A percentile compares a stretch with the other conserved stretches of the same genome.
Evolutionary conservation across 2,888 invertebrate species (phyloP).

Genomic region (Sthenelais limicola): DNA sequence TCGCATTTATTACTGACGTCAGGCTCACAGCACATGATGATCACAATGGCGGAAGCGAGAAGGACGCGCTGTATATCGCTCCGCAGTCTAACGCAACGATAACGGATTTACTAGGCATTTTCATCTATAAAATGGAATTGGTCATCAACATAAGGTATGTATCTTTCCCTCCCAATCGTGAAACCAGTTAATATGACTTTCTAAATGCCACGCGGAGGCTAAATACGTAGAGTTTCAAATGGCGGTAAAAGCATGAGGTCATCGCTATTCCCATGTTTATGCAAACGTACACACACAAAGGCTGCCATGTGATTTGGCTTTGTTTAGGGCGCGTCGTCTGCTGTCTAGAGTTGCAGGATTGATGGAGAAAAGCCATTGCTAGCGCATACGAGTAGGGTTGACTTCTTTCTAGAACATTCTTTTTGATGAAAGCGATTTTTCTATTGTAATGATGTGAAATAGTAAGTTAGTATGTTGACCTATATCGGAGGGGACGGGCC

Average conservation of each 20-base stretch:
- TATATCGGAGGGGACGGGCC: too few species aligned
- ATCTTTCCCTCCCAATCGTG: background rate
- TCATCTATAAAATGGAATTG: constrained; percentile 4
- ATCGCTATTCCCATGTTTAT: constrained; percentile 39
- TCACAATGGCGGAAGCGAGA: constrained; percentile 37
- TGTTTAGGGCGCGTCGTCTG: constrained; percentile 33
- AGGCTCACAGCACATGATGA: constrained; percentile 27
- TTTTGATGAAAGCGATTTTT: too few species aligned
- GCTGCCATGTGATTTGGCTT: constrained; percentile 39
- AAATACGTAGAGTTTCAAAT: constrained; percentile 33
- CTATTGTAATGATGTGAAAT: too few species aligned
- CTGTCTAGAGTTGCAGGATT: too few species aligned
- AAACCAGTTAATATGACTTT: background rate
- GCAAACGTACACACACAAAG: constrained; percentile 31
- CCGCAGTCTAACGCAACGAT: constrained; percentile 31
- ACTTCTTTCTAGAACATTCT: too few species aligned
- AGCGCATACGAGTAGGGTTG: too few species aligned
- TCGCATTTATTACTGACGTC: constrained; percentile 30
- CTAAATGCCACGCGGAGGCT: background rate
- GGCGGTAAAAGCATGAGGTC: constrained; percentile 39
- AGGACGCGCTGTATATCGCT: constrained; percentile 28
- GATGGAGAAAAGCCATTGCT: too few species aligned
- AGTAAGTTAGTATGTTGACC: too few species aligned
- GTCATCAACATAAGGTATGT: constrained; percentile 21
- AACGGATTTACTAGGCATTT: constrained; percentile 32